Evolutionary conservation across 2,797 vertebrate species (phyloP).

Genomic region (Syndactyla subalaris): DNA sequence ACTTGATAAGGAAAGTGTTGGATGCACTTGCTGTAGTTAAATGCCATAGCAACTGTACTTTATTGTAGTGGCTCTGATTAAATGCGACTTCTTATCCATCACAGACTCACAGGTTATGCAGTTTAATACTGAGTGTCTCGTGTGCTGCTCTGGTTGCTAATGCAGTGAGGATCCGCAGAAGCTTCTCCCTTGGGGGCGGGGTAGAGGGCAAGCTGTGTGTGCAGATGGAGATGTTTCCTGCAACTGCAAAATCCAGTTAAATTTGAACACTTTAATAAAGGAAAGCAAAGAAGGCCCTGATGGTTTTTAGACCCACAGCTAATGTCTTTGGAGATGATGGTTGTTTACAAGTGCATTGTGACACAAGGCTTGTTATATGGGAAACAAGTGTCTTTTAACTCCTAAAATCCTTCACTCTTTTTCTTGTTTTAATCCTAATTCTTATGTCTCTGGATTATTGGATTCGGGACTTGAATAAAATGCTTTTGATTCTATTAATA

Average conservation of each 20-base stretch:
- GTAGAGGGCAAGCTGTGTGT: slow-evolving; percentile 8
- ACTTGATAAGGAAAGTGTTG: neutral
- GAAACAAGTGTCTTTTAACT: neutral
- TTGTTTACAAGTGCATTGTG: neutral
- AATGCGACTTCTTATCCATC: neutral
- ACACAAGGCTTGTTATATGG: neutral
- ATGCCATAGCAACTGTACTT: slow-evolving; percentile 19
- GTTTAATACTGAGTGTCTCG: neutral
- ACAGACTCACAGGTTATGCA: neutral
- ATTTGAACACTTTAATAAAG: neutral
- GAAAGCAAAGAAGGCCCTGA: neutral
- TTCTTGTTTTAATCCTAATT: neutral
- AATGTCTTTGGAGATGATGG: neutral
- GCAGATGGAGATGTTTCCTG: slow-evolving; percentile 41
- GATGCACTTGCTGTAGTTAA: neutral
- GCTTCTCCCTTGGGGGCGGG: neutral
- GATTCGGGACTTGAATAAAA: neutral
- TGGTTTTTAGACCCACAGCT: neutral
- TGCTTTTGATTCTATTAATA: neutral
- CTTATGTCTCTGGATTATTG: neutral
- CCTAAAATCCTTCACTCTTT: neutral
- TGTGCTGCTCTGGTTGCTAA: slow-evolving; percentile 5
- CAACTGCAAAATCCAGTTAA: slow-evolving; percentile 29
- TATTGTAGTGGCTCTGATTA: neutral
- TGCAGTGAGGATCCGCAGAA: slow-evolving; percentile 18